Base-by-base conservation (phyloP, 1,140 invertebrate genomes). In the Andricus grossulariae region DNA sequence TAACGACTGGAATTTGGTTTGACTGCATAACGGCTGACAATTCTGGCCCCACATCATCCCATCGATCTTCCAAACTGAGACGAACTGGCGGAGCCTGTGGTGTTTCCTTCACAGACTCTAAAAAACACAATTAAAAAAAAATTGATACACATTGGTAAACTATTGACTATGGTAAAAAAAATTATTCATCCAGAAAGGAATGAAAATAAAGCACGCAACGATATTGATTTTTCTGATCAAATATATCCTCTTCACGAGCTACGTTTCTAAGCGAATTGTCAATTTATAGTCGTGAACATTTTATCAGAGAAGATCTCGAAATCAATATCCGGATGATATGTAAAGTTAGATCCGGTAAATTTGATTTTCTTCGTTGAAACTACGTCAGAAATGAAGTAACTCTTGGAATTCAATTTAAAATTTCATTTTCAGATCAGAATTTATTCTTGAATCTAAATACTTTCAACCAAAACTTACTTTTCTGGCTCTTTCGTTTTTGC, bases 21-120 rank as follows among this genome's bases (percentile, higher is more conserved):
- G 81, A 92, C 80, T 94, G 92, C 66, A 98, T 90, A n/a, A 96
- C 92, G 19, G 93, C 92, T 25, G 95, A 95, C 60, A 98, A 82
- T 84, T 96, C 94, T 32, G 93, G 91, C 1, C 94, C 93, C 39
- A 95, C 86, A 78, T 94, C 94, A 78, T 96, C 94, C 97, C 97
- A 98, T 79, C 93, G 87, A 72, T 93, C 92, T 18, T 95, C 93
- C 49, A 94, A 85, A 82, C 88, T 91, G 72, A 45, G 81, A 71
- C 49, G 18, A 57, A 60, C 60, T 66, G 60, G 13, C 15, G 25
- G 12, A 16, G 60, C 21, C n/a, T 39, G 11, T 16, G 50, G 18
- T 57, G 90, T 88, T 71, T 89, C 85, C 83, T 92, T 84, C 25
- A 76, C 66, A 11, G 11, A 12, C 19, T 82, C 82, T 84, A 10